A percentile compares a stretch with the other conserved stretches of the same genome.
These are phyloP conservation scores for Sturmia bella DNA, from an alignment of 2,888 invertebrate species.

Conservation along the genomic window DNA sequence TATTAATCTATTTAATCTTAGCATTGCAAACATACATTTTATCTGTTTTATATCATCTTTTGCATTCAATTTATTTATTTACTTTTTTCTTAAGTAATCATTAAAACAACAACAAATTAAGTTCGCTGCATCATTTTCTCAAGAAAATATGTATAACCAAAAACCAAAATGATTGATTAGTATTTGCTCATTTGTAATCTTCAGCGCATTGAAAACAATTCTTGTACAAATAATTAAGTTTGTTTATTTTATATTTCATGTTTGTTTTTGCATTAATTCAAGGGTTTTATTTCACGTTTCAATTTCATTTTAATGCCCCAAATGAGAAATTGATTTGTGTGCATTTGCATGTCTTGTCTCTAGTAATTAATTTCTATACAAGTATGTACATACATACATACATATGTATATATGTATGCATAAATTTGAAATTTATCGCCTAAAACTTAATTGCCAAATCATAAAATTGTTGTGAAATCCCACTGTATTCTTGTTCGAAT, in stretches of 20 bases:
- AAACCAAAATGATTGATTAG: constrained; percentile 70
- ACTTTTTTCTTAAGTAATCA: constrained; percentile 36
- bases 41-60: constrained; percentile 44
- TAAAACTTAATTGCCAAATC: too few species aligned
- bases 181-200: constrained; percentile 50
- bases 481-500: too few species aligned
- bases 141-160: constrained; percentile 53
- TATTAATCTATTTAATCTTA: too few species aligned
- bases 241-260: constrained; percentile 49
- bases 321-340: background rate
- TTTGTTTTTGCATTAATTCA: constrained; percentile 20
- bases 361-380: constrained; percentile 29
- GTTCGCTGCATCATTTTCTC: constrained; percentile 61
- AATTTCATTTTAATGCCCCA: constrained; percentile 11
- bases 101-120: constrained; percentile 32
- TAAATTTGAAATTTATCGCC: too few species aligned
- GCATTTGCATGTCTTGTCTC: background rate
- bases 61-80: background rate
- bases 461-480: too few species aligned
- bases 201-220: constrained; percentile 30
- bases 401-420: too few species aligned
- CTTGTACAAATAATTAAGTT: constrained; percentile 23
- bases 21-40: constrained; percentile 10
- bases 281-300: constrained; percentile 1
- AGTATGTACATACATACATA: too few species aligned